Conservation (phyloP, 2,888 invertebrate genomes). For the Podabrus alpinus region DNA sequence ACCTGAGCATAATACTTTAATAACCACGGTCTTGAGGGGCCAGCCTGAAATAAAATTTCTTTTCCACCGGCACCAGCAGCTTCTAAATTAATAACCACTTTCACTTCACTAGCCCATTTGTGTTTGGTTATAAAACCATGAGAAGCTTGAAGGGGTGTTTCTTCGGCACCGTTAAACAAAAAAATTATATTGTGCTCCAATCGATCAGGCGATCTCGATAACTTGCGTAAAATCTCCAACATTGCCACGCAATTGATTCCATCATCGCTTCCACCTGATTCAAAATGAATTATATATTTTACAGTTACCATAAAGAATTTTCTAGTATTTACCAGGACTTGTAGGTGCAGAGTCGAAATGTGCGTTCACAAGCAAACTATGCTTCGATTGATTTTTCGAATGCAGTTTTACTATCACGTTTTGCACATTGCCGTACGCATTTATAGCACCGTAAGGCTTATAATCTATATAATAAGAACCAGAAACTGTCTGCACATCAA, state of each 20-base stretch:
- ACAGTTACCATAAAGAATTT: not conserved
- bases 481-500: conserved; percentile 69
- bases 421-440: conserved; percentile 80
- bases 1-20: conserved; percentile 60
- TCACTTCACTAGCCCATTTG: conserved; percentile 72
- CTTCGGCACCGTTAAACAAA: conserved; percentile 77
- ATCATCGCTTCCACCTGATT: conserved; percentile 81
- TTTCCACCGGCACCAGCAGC: conserved; percentile 92
- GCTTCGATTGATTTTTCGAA: conserved; percentile 56
- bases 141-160: conserved; percentile 65
- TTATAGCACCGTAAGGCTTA: conserved; percentile 75
- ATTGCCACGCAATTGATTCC: conserved; percentile 76
- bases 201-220: conserved; percentile 54
- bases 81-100: conserved; percentile 87
- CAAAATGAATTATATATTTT: not conserved
- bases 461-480: conserved; percentile 79
- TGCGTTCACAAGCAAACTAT: conserved; percentile 82
- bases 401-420: conserved; percentile 78
- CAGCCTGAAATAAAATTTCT: conserved; percentile 87
- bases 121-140: conserved; percentile 74
- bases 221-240: conserved; percentile 67
- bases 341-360: conserved; percentile 90
- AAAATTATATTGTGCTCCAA: conserved; percentile 67
- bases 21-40: conserved; percentile 73
- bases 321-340: conserved; percentile 70